Evolutionary conservation across 2,113 vertebrate genomes (phyloP).

Genomic region (Prolemur simus): DNA sequence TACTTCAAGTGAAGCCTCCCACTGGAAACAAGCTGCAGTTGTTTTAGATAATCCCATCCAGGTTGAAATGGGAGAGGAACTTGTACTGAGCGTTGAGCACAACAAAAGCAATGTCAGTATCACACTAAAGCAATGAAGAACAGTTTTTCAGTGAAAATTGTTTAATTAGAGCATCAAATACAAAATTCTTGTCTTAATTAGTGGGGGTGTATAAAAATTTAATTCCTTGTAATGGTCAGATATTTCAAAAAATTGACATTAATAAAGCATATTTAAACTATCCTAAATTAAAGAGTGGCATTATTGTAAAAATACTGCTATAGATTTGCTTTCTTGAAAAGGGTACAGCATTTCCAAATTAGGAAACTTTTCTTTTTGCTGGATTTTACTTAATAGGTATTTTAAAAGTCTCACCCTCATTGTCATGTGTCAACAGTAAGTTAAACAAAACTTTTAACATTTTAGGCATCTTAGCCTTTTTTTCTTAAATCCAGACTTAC

Average conservation of each 20-base stretch:
- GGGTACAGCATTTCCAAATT: not conserved
- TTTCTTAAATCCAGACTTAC: not conserved
- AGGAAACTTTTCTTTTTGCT: slow-evolving; percentile 32
- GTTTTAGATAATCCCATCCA: slow-evolving; percentile 91
- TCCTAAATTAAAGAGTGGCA: not conserved
- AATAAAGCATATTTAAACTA: slow-evolving; percentile 55
- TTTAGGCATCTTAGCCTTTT: slow-evolving; percentile 1
- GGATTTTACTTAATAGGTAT: not conserved
- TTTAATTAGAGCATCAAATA: not conserved
- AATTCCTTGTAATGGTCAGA: slow-evolving; percentile 14
- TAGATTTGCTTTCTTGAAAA: slow-evolving; percentile 27
- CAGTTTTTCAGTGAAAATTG: not conserved
- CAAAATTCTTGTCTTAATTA: not conserved
- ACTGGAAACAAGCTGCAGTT: slow-evolving; percentile 97
- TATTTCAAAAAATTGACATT: not conserved
- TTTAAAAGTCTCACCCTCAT: not conserved
- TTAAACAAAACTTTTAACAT: not conserved
- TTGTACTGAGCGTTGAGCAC: slow-evolving; percentile 88
- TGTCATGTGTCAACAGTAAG: not conserved
- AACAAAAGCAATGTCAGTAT: slow-evolving; percentile 96
- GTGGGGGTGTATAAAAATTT: not conserved
- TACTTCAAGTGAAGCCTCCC: slow-evolving; percentile 90
- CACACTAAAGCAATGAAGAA: slow-evolving; percentile 81
- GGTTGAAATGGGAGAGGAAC: slow-evolving; percentile 88
- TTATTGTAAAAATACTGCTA: slow-evolving; percentile 26